Conservation (phyloP, 2,888 invertebrate genomes). For the Strigamia maritima region DNA sequence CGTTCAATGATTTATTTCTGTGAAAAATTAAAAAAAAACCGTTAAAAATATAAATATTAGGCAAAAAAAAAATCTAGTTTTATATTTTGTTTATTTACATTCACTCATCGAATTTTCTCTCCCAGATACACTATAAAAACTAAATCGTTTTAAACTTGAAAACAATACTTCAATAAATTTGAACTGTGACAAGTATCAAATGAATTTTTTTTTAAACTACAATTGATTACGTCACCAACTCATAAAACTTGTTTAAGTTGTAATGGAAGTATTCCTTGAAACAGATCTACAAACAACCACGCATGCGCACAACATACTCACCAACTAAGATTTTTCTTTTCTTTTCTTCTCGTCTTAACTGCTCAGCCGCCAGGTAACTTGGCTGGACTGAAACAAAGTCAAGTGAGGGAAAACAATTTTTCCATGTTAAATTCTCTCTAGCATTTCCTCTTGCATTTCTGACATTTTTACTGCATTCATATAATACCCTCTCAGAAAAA, state of each 20-base stretch:
- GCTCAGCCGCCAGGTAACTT: background rate
- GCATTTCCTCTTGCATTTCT: background rate
- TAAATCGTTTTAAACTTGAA: background rate
- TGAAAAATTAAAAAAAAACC: too few species aligned
- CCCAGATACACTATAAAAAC: too few species aligned
- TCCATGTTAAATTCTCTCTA: background rate
- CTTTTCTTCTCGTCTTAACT: background rate
- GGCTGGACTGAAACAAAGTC: background rate
- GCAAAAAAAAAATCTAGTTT: too few species aligned
- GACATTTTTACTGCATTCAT: background rate
- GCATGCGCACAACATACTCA: background rate
- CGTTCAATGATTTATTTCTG: too few species aligned
- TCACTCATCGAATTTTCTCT: too few species aligned
- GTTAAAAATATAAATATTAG: too few species aligned
- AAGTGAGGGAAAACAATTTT: background rate
- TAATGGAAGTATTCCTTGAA: background rate
- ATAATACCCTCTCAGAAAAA: background rate
- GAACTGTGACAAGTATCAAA: background rate
- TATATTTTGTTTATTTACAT: too few species aligned
- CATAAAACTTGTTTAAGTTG: slow-evolving; percentile 1
- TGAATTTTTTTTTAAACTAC: background rate
- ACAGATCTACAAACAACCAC: background rate
- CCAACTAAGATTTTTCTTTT: background rate
- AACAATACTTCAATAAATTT: background rate
- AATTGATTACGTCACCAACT: background rate